Conservation (phyloP, 2,888 invertebrate species). For the Gymnosoma rotundatum region DNA sequence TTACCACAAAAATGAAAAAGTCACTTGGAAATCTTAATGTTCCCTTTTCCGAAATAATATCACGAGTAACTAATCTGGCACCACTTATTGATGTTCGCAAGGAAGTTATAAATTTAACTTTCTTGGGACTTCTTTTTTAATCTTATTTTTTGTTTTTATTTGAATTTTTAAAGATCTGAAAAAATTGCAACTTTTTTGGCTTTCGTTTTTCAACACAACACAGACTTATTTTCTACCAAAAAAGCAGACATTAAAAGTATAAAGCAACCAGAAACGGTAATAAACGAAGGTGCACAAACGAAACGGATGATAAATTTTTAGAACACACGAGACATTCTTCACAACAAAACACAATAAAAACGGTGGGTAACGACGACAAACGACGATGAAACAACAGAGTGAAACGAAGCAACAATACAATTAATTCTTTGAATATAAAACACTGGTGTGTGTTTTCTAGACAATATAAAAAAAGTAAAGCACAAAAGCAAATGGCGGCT, state of each 20-base stretch:
- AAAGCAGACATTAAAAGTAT: slow-evolving; percentile 12
- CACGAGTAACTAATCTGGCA: slow-evolving; percentile 27
- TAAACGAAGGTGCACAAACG: slow-evolving; percentile 47
- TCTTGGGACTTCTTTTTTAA: slow-evolving; percentile 2
- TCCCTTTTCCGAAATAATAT: too few relatives aligned
- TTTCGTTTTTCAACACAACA: not conserved
- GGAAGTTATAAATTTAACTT: not conserved
- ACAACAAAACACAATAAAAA: slow-evolving; percentile 58
- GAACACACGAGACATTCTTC: slow-evolving; percentile 30
- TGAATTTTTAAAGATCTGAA: slow-evolving; percentile 29
- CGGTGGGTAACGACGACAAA: slow-evolving; percentile 59
- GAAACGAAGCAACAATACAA: slow-evolving; percentile 65
- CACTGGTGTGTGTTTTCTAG: slow-evolving; percentile 14
- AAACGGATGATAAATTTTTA: slow-evolving; percentile 56
- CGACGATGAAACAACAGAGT: slow-evolving; percentile 46
- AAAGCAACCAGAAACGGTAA: slow-evolving; percentile 39
- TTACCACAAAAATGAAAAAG: not conserved
- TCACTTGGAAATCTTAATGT: not conserved
- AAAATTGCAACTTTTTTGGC: not conserved
- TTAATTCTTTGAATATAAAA: slow-evolving; percentile 25
- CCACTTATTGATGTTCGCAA: slow-evolving; percentile 16
- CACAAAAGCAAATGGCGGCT: slow-evolving; percentile 65
- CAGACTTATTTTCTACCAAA: not conserved
- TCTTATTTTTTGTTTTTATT: slow-evolving; percentile 33
- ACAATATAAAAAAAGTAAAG: slow-evolving; percentile 9